Base-by-base conservation (phyloP, 2,797 vertebrate species). In the Liasis olivaceus region DNA sequence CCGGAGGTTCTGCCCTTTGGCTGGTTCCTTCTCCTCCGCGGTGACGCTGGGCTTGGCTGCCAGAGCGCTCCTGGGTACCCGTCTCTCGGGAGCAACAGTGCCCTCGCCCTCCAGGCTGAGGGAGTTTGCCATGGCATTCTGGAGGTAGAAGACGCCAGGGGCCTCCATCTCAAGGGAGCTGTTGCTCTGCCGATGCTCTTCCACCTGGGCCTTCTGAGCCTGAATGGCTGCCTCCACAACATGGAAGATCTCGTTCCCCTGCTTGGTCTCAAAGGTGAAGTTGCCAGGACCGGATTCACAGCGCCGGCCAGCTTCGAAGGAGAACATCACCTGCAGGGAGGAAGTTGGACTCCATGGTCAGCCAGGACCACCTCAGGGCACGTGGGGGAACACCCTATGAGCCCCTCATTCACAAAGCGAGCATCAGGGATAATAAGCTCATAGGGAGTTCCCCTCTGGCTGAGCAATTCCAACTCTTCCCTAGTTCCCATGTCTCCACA, bases 231-330 rank as follows among this genome's bases (percentile, higher is more conserved):
- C 97, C 96, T 99, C 99, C 89, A 99, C 99, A 36, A 99, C 97
- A 66, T 94, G 97, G 96, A 99, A 99, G 96, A 99, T 99, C 95
- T 99, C 99, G 0, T 99, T 99, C 91, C 99, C 99, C 95, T 99
- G 98, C 94, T 98, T 98, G 1, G 99, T 99, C 96, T 99, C 99
- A 15, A 99, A 99, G 92, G 99, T 99, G 97, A 99, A 99, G 96
- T 98, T 99, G 0, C 99, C 99, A 0, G 99, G 98, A n/a, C 99
- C 99, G 0, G 99, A 99, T 47, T 99, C 98, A 0, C 99, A 99
- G 92, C 99, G 98, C 8, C 99, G 98, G 12, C 99, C 99, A 0
- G 99, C 99, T 97, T 99, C 99, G 0, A 99, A 99, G 0, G 99
- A 99, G 95, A 99, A 99, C 99, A 99, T 99, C 91, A 99, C 98